phyloP scores from a whole-genome alignment of 64 coral and sea anemone species.

The Orbicella faveolata region DNA sequence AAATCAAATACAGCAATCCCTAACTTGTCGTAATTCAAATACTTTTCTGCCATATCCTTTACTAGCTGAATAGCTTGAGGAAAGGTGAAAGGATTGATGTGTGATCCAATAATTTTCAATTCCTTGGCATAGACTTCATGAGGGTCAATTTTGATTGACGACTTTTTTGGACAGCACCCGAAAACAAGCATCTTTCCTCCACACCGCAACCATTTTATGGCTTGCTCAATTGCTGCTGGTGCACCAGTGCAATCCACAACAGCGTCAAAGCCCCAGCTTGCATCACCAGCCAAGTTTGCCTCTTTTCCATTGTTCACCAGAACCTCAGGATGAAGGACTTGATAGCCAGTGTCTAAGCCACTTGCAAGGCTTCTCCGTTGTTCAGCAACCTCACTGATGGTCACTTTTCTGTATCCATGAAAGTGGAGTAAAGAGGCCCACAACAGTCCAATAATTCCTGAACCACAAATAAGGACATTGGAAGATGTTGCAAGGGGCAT shows the following conservation, averaged over 20 bases:
- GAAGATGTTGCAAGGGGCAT: slow-evolving; percentile 76
- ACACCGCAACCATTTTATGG: slow-evolving; percentile 63
- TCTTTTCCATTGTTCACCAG: slow-evolving; percentile 42
- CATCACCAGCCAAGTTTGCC: slow-evolving; percentile 15
- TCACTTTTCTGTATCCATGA: slow-evolving; percentile 93
- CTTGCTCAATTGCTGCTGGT: slow-evolving; percentile 54
- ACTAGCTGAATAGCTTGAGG: slow-evolving; percentile 76
- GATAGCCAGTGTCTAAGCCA: slow-evolving; percentile 64
- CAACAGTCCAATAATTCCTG: slow-evolving; percentile 74
- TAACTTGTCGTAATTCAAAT: slow-evolving; percentile 77
- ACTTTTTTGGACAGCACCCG: slow-evolving; percentile 58
- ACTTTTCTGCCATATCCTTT: slow-evolving; percentile 70
- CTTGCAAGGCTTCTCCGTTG: slow-evolving; percentile 64
- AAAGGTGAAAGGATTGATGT: slow-evolving; percentile 81
- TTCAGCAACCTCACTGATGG: slow-evolving; percentile 77
- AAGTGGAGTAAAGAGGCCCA: slow-evolving; percentile 81
- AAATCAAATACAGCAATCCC: slow-evolving; percentile 74
- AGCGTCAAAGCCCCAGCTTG: slow-evolving; percentile 85
- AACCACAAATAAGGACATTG: slow-evolving; percentile 74
- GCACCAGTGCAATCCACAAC: slow-evolving; percentile 80
- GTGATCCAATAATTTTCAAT: slow-evolving; percentile 68
- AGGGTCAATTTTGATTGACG: slow-evolving; percentile 73
- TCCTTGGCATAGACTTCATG: slow-evolving; percentile 73
- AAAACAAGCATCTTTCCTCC: slow-evolving; percentile 83
- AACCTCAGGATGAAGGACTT: slow-evolving; percentile 63